Conservation (phyloP, 2,888 invertebrate species). For the Stictocephala bisonia region DNA sequence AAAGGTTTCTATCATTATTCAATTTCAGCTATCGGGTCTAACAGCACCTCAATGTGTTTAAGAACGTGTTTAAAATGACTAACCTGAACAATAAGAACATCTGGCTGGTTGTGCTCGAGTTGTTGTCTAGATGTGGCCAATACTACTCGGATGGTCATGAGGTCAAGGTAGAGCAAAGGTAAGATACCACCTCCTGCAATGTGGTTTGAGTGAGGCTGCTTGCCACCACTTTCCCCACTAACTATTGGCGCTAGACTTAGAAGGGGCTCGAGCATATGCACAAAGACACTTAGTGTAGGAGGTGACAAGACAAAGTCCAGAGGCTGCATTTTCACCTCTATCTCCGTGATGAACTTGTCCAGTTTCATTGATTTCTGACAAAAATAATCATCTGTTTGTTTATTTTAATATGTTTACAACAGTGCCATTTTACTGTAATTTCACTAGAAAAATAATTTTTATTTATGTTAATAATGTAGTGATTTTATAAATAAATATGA, state of each 20-base stretch:
- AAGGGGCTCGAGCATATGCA: conserved; percentile 56
- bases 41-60: no score
- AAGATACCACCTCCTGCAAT: conserved; percentile 63
- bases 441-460: no score
- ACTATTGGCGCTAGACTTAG: conserved; percentile 1
- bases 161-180: conserved; percentile 78
- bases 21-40: no score
- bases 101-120: conserved; percentile 56
- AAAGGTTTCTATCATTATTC: no score
- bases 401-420: no score
- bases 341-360: conserved; percentile 79
- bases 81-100: conserved; percentile 70
- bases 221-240: background rate
- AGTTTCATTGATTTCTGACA: conserved; percentile 47
- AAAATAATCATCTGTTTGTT: no score
- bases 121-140: conserved; percentile 65
- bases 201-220: no score
- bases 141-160: conserved; percentile 75
- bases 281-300: conserved; percentile 69
- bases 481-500: no score
- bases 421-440: no score
- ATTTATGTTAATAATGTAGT: no score
- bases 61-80: background rate
- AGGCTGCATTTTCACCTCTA: conserved; percentile 82
- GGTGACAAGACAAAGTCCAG: conserved; percentile 79